A percentile compares a stretch with the other conserved stretches of the same genome.
phyloP scores from a whole-genome alignment of 2,888 invertebrate genomes.

The Cephonodes hylas region DNA sequence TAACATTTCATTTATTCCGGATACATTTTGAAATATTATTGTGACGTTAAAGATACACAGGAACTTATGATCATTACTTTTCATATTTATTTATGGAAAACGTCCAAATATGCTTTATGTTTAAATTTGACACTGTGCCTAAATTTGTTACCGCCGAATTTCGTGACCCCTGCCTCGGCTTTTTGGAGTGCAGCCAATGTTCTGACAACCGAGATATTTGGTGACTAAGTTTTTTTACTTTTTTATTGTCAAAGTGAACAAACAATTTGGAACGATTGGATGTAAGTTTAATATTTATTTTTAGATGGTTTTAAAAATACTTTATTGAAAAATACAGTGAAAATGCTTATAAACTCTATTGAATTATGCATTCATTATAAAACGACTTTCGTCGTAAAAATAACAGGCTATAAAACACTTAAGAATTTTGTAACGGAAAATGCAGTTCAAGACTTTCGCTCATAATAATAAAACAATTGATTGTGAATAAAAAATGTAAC shows the following conservation, averaged over 20 bases:
- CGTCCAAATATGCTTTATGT: slow-evolving; percentile 8
- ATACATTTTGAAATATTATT: neutral
- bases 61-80: slow-evolving; percentile 9
- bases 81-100: slow-evolving; percentile 6
- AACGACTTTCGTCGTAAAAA: no score
- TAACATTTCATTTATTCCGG: neutral
- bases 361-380: no score
- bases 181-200: neutral
- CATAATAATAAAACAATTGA: neutral
- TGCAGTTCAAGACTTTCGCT: no score
- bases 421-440: no score
- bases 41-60: neutral
- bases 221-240: neutral
- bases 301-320: no score
- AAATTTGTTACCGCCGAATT: slow-evolving; percentile 7
- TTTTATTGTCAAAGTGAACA: neutral
- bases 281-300: neutral
- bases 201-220: neutral
- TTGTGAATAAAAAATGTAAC: neutral
- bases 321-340: no score
- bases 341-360: no score
- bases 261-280: neutral
- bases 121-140: slow-evolving; percentile 7
- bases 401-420: no score
- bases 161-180: neutral